Evolutionary conservation across 1,140 invertebrate genomes (phyloP).

Genomic region (silkworm (Bombyx mori)): DNA sequence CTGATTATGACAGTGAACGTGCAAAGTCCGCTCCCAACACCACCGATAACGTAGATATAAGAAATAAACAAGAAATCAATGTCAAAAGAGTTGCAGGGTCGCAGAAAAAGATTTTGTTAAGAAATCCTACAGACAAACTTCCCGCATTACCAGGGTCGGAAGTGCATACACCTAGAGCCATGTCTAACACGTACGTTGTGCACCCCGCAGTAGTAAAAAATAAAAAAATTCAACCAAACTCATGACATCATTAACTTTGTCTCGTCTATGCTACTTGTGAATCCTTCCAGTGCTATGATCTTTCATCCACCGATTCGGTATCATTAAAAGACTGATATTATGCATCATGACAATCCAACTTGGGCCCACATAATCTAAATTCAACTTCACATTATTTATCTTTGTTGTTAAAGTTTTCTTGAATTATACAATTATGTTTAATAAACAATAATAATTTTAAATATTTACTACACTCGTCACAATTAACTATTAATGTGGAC

Average conservation of each 20-base stretch:
- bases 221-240: constrained; percentile 58
- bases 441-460: too few species aligned
- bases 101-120: constrained; percentile 53
- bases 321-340: constrained; percentile 51
- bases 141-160: constrained; percentile 55
- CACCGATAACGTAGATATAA: constrained; percentile 60
- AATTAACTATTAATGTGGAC: background rate
- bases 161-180: constrained; percentile 54
- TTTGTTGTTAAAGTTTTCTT: too few species aligned
- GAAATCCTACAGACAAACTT: constrained; percentile 62
- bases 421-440: too few species aligned
- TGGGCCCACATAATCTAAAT: background rate
- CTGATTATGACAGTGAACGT: constrained; percentile 62
- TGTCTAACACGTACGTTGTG: constrained; percentile 65
- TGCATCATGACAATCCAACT: constrained; percentile 7
- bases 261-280: constrained; percentile 36
- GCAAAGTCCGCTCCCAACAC: constrained; percentile 48
- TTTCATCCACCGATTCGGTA: constrained; percentile 34
- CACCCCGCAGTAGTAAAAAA: constrained; percentile 56
- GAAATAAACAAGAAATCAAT: constrained; percentile 52
- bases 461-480: too few species aligned
- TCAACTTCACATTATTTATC: too few species aligned
- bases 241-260: constrained; percentile 32
- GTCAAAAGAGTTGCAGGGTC: constrained; percentile 37
- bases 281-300: constrained; percentile 64